A percentile compares a stretch with the other conserved stretches of the same genome.
phyloP scores from a whole-genome alignment of 2,888 invertebrate species.

The Hoplodrina blanda region DNA sequence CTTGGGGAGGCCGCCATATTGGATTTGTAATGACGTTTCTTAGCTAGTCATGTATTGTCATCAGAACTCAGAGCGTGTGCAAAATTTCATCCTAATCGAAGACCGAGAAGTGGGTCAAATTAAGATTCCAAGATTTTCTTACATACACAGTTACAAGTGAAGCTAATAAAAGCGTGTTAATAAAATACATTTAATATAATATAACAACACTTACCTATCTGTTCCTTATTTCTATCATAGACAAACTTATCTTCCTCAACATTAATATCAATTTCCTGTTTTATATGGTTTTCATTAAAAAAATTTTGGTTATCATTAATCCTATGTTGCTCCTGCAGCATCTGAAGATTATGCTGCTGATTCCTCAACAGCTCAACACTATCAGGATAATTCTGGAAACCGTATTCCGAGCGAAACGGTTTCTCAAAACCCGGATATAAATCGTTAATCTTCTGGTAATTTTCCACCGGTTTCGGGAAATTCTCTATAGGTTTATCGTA shows the following conservation, averaged over 20 bases:
- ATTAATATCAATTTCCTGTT: constrained; percentile 82
- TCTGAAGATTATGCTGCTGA: constrained; percentile 84
- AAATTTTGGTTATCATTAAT: constrained; percentile 82
- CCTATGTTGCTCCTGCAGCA: constrained; percentile 82
- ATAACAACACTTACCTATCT: constrained; percentile 73
- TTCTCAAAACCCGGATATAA: constrained; percentile 65
- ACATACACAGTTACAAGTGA: too few relatives aligned
- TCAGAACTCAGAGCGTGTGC: too few relatives aligned
- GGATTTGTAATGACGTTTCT: too few relatives aligned
- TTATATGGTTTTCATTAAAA: constrained; percentile 84
- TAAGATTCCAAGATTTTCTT: too few relatives aligned
- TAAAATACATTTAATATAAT: too few relatives aligned
- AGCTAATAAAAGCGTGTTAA: too few relatives aligned
- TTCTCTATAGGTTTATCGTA: constrained; percentile 75
- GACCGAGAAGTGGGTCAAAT: too few relatives aligned
- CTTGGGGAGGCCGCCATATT: too few relatives aligned
- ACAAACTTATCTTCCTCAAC: constrained; percentile 82
- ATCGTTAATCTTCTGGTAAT: constrained; percentile 70
- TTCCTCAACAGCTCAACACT: constrained; percentile 80
- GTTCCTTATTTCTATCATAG: constrained; percentile 81
- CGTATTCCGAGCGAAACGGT: constrained; percentile 62
- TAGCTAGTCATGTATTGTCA: too few relatives aligned
- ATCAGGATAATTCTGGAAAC: constrained; percentile 72
- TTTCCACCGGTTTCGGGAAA: constrained; percentile 50
- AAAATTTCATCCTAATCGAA: too few relatives aligned